Conservation (phyloP, 2,888 invertebrate species). For the Torymus tubicola region DNA sequence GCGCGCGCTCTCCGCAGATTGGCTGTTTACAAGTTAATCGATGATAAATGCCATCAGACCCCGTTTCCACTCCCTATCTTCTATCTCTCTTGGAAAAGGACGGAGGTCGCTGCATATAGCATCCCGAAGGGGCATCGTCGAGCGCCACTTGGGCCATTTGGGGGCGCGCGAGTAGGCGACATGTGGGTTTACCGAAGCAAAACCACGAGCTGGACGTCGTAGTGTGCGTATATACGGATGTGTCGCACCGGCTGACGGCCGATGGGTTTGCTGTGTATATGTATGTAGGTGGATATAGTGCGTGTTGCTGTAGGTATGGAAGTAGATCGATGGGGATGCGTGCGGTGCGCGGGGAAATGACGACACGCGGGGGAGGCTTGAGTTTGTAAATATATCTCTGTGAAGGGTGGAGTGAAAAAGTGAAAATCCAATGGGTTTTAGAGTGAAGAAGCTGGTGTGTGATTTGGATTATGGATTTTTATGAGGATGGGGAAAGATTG, state of each 20-base stretch:
- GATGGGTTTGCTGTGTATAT: not conserved
- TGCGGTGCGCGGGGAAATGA: too few relatives aligned
- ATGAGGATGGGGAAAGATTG: too few relatives aligned
- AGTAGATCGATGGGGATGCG: constrained; percentile 36
- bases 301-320: constrained; percentile 4
- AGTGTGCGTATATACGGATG: constrained; percentile 1
- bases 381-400: too few relatives aligned
- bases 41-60: constrained; percentile 72
- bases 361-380: too few relatives aligned
- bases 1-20: constrained; percentile 50
- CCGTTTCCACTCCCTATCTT: constrained; percentile 7
- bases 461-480: too few relatives aligned
- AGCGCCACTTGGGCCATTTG: constrained; percentile 53
- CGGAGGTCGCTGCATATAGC: too few relatives aligned
- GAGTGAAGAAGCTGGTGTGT: too few relatives aligned
- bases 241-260: not conserved
- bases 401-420: too few relatives aligned
- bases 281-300: not conserved
- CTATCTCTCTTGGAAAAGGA: not conserved
- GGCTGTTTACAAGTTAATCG: constrained; percentile 66
- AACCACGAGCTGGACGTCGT: constrained; percentile 64
- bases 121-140: not conserved
- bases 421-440: too few relatives aligned
- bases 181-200: constrained; percentile 75
- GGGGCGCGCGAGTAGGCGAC: constrained; percentile 69